These are phyloP conservation scores for Crotalus horridus DNA, from an alignment of 2,113 vertebrate species.

Conservation along the genomic window DNA sequence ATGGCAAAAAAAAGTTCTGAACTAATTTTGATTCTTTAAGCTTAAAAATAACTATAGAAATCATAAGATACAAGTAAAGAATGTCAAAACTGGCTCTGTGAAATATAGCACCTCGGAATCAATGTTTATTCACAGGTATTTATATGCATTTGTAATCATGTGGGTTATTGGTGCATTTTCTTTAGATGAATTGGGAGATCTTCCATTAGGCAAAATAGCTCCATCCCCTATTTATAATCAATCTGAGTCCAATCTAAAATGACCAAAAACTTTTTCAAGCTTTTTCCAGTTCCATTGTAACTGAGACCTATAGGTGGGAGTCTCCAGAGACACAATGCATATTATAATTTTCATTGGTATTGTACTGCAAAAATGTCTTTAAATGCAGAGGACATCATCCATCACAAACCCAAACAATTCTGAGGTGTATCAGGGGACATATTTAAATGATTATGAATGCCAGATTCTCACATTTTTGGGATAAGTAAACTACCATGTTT, in stretches of 20 bases:
- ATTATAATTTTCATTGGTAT: neutral
- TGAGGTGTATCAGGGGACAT: neutral
- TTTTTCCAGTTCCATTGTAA: neutral
- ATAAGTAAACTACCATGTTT: neutral
- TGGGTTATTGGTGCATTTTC: slow-evolving; percentile 29
- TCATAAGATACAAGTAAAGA: slow-evolving; percentile 35
- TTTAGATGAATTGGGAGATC: slow-evolving; percentile 9
- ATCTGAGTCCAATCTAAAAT: neutral
- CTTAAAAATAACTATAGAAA: slow-evolving; percentile 37
- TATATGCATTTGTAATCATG: slow-evolving; percentile 36
- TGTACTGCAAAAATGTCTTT: neutral
- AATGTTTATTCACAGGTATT: neutral
- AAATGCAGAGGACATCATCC: neutral
- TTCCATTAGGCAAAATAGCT: neutral
- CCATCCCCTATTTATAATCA: neutral
- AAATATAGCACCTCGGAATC: slow-evolving; percentile 23
- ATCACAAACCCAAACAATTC: neutral
- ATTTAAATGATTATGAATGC: slow-evolving; percentile 15
- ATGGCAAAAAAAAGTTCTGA: neutral
- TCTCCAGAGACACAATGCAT: neutral
- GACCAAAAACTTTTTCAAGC: neutral
- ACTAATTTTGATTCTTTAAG: slow-evolving; percentile 6
- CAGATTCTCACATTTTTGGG: neutral
- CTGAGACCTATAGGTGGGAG: neutral
- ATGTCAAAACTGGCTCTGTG: slow-evolving; percentile 22